phyloP scores from a whole-genome alignment of 1,140 invertebrate species.

The Steinernema feltiae region DNA sequence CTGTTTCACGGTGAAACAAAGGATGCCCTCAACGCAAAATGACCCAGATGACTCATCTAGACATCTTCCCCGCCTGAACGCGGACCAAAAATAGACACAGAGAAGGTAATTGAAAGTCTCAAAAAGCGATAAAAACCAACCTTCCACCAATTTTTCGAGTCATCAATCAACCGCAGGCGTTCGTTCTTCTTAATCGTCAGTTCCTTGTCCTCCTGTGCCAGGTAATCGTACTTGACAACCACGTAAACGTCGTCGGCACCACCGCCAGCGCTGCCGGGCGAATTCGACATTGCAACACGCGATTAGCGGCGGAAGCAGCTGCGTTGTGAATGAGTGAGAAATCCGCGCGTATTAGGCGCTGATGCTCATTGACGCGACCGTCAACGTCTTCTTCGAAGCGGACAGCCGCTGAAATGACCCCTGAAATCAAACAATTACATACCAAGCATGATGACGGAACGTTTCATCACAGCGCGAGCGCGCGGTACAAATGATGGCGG shows the following conservation, averaged over 20 bases:
- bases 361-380: no score
- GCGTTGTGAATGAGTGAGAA: neutral
- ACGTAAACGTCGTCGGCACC: conserved; percentile 32
- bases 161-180: conserved; percentile 85
- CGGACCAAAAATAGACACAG: no score
- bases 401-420: no score
- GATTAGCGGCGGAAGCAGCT: neutral
- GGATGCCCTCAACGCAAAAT: no score
- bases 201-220: conserved; percentile 88
- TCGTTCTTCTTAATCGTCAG: conserved; percentile 94
- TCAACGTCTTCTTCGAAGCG: no score
- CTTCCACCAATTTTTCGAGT: conserved; percentile 88
- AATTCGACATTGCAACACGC: neutral
- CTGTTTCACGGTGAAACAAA: no score
- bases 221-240: conserved; percentile 33
- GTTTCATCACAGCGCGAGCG: neutral
- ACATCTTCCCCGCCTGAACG: no score
- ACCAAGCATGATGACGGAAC: neutral
- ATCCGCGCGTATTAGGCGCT: no score
- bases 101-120: no score
- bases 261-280: no score
- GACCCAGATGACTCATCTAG: no score
- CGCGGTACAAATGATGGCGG: neutral
- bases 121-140: conserved; percentile 55
- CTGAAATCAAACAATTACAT: neutral